These are phyloP conservation scores for Cyanoderma ruficeps DNA, from an alignment of 2,113 vertebrate genomes.

Conservation along the genomic window DNA sequence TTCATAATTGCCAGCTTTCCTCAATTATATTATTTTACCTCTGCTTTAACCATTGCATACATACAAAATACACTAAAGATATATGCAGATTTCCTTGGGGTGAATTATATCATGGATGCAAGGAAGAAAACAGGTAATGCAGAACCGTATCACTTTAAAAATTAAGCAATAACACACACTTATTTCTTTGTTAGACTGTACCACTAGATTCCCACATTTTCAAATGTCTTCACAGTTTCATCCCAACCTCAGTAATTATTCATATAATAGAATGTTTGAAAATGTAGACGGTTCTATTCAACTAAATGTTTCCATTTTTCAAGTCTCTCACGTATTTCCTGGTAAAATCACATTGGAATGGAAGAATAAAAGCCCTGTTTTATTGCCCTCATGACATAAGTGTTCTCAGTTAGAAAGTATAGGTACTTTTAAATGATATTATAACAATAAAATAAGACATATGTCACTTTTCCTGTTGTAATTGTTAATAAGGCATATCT, in stretches of 20 bases:
- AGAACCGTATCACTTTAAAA: neutral
- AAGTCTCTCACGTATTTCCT: neutral
- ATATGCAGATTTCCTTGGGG: neutral
- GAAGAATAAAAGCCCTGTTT: neutral
- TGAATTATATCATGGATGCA: neutral
- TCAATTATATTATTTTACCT: neutral
- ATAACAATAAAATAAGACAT: conserved; percentile 29
- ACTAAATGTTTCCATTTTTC: neutral
- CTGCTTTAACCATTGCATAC: neutral
- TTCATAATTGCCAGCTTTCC: neutral
- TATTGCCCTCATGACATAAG: neutral
- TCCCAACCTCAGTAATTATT: neutral
- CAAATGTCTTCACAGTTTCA: neutral
- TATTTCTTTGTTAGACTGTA: neutral
- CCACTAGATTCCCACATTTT: neutral
- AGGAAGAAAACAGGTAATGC: neutral
- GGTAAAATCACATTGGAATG: neutral
- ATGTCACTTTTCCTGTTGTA: neutral
- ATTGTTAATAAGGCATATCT: neutral
- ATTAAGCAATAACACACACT: neutral
- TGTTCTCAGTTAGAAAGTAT: neutral
- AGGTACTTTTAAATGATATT: neutral
- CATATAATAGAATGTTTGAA: neutral
- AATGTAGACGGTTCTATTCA: neutral
- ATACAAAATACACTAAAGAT: neutral